These are phyloP conservation scores for Penaeus vannamei DNA, from an alignment of 1,140 invertebrate genomes.

Conservation along the genomic window DNA sequence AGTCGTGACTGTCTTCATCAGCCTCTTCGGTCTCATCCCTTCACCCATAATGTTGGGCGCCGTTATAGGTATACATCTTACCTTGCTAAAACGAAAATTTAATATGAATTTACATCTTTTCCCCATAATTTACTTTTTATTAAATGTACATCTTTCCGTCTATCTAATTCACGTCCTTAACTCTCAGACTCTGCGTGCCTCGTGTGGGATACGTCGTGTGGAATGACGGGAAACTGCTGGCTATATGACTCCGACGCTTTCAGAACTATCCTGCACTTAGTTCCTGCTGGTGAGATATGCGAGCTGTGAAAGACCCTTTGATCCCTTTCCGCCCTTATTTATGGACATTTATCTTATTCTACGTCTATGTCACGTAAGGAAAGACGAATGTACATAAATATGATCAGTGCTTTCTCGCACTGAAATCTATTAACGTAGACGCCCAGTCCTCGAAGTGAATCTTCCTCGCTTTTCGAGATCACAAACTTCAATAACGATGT, in stretches of 20 bases:
- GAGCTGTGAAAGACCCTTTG: not conserved
- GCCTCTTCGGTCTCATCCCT: constrained; percentile 68
- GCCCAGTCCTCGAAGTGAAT: too few species aligned
- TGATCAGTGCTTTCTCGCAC: too few species aligned
- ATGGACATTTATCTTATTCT: too few species aligned
- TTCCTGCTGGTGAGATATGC: constrained; percentile 49
- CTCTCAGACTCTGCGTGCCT: constrained; percentile 43
- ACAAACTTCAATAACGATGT: too few species aligned
- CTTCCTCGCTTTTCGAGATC: too few species aligned
- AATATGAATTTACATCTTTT: not conserved
- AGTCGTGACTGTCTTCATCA: constrained; percentile 63
- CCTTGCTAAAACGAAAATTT: not conserved
- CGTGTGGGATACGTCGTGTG: constrained; percentile 47
- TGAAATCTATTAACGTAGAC: too few species aligned
- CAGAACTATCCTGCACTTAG: constrained; percentile 27
- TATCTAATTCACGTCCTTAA: not conserved
- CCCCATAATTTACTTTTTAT: not conserved
- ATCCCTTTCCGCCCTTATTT: too few species aligned
- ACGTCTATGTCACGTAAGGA: too few species aligned
- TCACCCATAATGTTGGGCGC: constrained; percentile 68
- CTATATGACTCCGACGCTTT: constrained; percentile 50
- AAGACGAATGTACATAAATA: too few species aligned
- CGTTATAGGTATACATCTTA: constrained; percentile 58
- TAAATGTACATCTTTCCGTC: not conserved
- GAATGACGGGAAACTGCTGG: constrained; percentile 30